A percentile compares a stretch with the other conserved stretches of the same genome.
phyloP scores from a whole-genome alignment of 2,888 invertebrate genomes.

The Diaprepes abbreviatus region DNA sequence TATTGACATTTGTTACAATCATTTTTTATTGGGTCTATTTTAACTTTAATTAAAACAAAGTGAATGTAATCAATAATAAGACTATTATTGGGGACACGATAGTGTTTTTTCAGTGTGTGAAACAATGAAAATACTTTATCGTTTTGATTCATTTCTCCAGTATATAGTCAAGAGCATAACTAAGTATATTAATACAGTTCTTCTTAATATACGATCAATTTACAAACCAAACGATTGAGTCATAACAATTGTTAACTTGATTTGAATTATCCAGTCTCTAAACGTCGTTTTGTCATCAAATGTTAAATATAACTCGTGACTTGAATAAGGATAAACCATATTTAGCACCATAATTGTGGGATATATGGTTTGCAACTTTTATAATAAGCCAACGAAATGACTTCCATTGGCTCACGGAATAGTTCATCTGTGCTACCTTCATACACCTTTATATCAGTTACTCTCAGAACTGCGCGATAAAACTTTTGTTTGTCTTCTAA shows the following conservation, averaged over 20 bases:
- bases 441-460: slow-evolving; percentile 11
- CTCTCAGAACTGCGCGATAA: background rate
- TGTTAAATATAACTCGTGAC: background rate
- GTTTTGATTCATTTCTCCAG: no score
- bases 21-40: no score
- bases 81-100: no score
- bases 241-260: background rate
- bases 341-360: background rate
- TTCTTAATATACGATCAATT: no score
- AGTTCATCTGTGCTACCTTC: background rate
- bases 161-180: no score
- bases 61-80: no score
- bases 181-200: no score
- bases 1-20: no score
- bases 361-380: background rate
- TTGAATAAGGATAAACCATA: background rate
- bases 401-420: background rate
- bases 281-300: background rate
- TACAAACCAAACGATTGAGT: no score
- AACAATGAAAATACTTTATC: no score
- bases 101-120: no score
- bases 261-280: background rate
- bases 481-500: background rate
- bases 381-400: background rate
- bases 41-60: no score